Evolutionary conservation across 2,113 vertebrate genomes (phyloP).

Genomic region (Verasper variegatus): DNA sequence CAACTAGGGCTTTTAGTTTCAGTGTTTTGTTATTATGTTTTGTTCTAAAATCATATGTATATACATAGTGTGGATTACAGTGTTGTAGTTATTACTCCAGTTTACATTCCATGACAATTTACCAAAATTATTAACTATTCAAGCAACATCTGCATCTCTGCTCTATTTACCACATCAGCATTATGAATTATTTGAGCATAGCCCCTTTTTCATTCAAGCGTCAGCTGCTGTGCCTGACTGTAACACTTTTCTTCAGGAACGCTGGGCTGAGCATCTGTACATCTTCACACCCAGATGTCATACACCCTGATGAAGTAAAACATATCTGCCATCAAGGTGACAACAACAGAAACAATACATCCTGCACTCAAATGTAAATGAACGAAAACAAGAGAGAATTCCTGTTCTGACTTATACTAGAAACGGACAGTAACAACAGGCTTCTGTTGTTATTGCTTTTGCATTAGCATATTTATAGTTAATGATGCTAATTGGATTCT

Average conservation of each 20-base stretch:
- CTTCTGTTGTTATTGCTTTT: conserved; percentile 17
- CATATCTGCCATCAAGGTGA: conserved; percentile 23
- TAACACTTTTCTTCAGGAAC: background rate
- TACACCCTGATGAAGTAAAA: conserved; percentile 9
- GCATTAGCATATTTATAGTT: background rate
- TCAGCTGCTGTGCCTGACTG: background rate
- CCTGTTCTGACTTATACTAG: no score
- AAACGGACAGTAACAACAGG: no score
- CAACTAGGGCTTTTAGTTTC: no score
- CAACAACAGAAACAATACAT: conserved; percentile 12
- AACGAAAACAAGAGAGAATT: background rate
- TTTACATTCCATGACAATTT: background rate
- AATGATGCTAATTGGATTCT: conserved; percentile 15
- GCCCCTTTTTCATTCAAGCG: background rate
- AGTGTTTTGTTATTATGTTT: no score
- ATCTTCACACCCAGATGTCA: background rate
- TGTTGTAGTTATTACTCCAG: no score
- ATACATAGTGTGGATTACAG: no score
- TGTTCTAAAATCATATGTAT: no score
- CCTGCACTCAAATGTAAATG: conserved; percentile 6
- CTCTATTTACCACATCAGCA: background rate
- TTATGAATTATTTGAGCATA: background rate
- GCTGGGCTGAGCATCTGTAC: background rate
- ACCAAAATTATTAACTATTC: background rate
- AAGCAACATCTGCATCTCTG: conserved; percentile 2